phyloP scores from a whole-genome alignment of 2,113 vertebrate species.

The Lethenteron reissneri region DNA sequence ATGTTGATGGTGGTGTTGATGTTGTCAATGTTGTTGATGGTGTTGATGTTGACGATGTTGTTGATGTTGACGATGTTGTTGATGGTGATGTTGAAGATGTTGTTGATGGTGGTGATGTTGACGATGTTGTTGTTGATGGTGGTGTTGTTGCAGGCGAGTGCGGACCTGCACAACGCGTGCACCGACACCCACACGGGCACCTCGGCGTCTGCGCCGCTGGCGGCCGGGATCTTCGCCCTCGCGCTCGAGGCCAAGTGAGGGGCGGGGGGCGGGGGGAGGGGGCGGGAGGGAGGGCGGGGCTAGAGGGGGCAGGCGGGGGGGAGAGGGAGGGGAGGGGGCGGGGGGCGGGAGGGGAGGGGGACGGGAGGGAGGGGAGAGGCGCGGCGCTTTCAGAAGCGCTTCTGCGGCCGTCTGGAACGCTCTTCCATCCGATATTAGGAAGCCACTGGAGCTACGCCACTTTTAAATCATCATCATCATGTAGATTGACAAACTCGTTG shows the following conservation, averaged over 20 bases:
- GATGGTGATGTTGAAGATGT: no score
- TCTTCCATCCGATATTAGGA: no score
- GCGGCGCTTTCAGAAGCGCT: background rate
- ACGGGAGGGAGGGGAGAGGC: background rate
- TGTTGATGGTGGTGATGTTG: no score
- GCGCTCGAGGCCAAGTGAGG: conserved; percentile 79
- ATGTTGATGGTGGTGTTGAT: no score
- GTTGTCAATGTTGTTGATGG: no score
- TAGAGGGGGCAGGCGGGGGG: background rate
- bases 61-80: no score
- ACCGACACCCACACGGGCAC: conserved; percentile 89
- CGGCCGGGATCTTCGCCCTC: conserved; percentile 87
- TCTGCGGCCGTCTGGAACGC: background rate
- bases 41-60: no score
- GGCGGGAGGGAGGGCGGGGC: background rate
- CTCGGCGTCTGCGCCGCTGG: conserved; percentile 74
- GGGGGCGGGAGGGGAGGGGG: background rate
- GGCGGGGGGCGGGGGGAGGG: background rate
- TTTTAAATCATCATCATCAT: no score
- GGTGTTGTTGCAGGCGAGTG: conserved; percentile 40
- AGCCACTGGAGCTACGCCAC: no score
- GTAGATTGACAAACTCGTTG: no score
- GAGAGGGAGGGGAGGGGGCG: background rate
- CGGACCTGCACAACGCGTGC: conserved; percentile 75
- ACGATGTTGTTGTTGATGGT: no score